phyloP scores from a whole-genome alignment of 2,888 invertebrate genomes.

The Oxystoma pomonae region DNA sequence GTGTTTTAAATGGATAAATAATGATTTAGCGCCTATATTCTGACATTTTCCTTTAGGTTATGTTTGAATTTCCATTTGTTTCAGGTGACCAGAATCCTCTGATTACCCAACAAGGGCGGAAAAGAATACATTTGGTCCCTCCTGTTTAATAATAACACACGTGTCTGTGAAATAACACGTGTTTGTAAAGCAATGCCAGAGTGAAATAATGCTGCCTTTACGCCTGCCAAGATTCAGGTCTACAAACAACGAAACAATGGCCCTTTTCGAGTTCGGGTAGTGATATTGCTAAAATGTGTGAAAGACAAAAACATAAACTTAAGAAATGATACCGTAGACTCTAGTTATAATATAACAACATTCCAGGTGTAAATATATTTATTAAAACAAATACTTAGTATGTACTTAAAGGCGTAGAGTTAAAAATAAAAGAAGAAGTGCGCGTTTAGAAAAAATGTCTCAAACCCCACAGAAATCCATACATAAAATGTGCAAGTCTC shows the following conservation, averaged over 20 bases:
- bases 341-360: conserved; percentile 13
- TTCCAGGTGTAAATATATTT: conserved; percentile 25
- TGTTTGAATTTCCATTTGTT: conserved; percentile 40
- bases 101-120: too few species aligned
- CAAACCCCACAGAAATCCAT: conserved; percentile 42
- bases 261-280: conserved; percentile 49
- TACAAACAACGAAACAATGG: conserved; percentile 46
- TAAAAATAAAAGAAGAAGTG: conserved; percentile 28
- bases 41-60: conserved; percentile 38
- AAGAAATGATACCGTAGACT: not conserved
- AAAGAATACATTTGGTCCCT: too few species aligned
- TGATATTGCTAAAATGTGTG: conserved; percentile 10
- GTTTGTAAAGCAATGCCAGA: too few species aligned
- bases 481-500: conserved; percentile 49
- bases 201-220: conserved; percentile 39
- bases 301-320: not conserved
- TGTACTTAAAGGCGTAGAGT: conserved; percentile 30
- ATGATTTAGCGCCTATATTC: conserved; percentile 27
- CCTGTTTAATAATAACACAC: too few species aligned
- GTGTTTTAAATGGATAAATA: conserved; percentile 13
- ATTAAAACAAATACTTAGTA: conserved; percentile 20
- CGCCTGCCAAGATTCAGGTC: conserved; percentile 29
- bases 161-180: conserved; percentile 22
- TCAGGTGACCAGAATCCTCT: conserved; percentile 33
- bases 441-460: conserved; percentile 42